phyloP scores from a whole-genome alignment of 2,113 vertebrate genomes.

The Anas platyrhynchos region DNA sequence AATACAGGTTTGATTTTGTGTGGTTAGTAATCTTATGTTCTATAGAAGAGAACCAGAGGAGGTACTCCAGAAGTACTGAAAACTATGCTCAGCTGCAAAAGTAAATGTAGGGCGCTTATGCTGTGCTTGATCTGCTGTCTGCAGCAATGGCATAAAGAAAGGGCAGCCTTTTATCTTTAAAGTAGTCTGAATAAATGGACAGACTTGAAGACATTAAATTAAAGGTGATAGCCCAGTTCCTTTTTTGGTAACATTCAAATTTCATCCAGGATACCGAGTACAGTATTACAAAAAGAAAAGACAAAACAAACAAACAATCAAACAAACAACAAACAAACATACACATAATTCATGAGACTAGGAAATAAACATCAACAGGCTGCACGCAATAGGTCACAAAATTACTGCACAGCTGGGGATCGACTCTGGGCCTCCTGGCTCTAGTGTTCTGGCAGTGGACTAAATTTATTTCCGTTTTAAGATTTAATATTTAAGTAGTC shows the following conservation, averaged over 20 bases:
- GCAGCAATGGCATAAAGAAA: background rate
- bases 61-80: background rate
- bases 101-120: background rate
- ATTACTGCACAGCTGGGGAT: background rate
- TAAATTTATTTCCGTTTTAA: background rate
- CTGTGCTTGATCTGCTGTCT: background rate
- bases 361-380: background rate
- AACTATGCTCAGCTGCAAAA: background rate
- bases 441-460: background rate
- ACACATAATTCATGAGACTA: background rate
- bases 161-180: background rate
- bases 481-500: background rate
- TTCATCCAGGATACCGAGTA: background rate
- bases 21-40: background rate
- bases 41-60: background rate
- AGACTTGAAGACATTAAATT: background rate
- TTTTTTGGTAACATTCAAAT: background rate
- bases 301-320: too few relatives aligned
- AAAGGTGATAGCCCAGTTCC: background rate
- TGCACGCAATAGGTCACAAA: background rate
- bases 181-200: background rate
- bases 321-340: too few relatives aligned
- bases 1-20: background rate
- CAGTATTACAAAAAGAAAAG: background rate
- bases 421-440: fast-evolving